Evolutionary conservation across 2,797 vertebrate genomes (phyloP), one percentile per base, ranked within the genome.

Genomic region (Lepus oiostolus): DNA sequence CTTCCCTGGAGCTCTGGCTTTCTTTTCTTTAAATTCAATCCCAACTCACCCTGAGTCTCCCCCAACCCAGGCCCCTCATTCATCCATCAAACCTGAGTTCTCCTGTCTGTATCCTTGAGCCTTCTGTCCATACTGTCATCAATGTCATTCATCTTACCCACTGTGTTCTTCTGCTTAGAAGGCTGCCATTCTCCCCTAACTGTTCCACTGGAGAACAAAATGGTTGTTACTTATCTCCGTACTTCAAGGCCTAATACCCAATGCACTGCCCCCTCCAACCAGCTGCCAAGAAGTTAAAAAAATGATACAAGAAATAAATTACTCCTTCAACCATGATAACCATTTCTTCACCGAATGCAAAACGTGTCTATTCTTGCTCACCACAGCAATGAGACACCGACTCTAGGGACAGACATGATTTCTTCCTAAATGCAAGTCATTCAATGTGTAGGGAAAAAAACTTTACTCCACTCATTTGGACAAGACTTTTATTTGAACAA

Each of bases 401-500:
- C 83, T 50, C 10, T 58, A n/a, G 4, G 22, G 21, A 82, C 24
- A 88, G 4, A 92, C 71, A 79, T 22, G n/a, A 80, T 67, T 75
- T 85, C 68, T 0, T 12, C n/a, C 12, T 47, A 92, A 72, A 91
- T 65, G 47, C 24, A 77, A 28, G 21, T 7, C 26, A 86, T 95
- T 88, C n/a, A 92, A 95, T 88, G 24, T 35, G 63, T 1, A 52
- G 17, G 32, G 8, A 30, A 9, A 16, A 4, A 35, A 32, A 24
- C 14, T 54, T 0, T 4, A 68, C 65, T 93, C 7, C 50, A 67
- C 75, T 86, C 47, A 32, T 50, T 35, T 65, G 79, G 30, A 58
- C 63, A 93, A 91, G 87, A 47, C 5, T 11, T 93, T 71, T 75
- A 90, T 52, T 62, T 19, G 5, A 95, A 87, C 42, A 89, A 79